Percentiles rank a stretch among this genome's conserved stretches.
Conservation (phyloP, 2,113 vertebrate genomes). For the Cettia cetti region DNA sequence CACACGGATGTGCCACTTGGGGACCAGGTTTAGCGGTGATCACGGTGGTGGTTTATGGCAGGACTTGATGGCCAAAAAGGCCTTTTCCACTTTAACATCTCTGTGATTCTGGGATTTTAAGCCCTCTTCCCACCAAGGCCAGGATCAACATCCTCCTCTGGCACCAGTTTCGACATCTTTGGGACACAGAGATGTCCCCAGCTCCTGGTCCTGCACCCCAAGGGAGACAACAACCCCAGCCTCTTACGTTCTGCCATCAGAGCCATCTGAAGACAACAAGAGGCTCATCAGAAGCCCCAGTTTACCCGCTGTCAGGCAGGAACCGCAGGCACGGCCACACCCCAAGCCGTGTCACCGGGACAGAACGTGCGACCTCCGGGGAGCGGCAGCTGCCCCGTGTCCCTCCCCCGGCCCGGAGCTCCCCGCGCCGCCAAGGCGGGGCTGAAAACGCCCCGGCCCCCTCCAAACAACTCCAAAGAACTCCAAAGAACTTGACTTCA, state of each 20-base stretch:
- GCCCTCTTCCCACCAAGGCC: no score
- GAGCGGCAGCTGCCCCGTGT: no score
- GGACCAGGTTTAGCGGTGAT: accelerated
- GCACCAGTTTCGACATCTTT: neutral
- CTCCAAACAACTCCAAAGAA: neutral
- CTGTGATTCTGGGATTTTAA: neutral
- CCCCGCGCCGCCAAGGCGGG: neutral
- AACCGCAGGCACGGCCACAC: neutral
- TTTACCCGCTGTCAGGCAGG: neutral
- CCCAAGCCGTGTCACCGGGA: no score
- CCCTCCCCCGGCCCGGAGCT: neutral
- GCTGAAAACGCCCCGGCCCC: neutral
- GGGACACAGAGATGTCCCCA: neutral
- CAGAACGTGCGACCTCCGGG: no score
- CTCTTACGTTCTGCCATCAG: neutral
- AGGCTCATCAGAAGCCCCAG: accelerated
- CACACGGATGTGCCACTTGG: neutral
- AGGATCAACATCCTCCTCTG: neutral
- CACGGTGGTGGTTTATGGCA: neutral
- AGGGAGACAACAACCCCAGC: neutral
- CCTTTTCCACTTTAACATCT: neutral
- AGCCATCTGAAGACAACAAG: neutral
- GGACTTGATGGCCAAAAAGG: neutral
- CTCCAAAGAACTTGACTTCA: neutral
- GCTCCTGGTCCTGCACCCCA: neutral